phyloP scores from a whole-genome alignment of 2,113 vertebrate genomes.

The Paradisaea rubra region DNA sequence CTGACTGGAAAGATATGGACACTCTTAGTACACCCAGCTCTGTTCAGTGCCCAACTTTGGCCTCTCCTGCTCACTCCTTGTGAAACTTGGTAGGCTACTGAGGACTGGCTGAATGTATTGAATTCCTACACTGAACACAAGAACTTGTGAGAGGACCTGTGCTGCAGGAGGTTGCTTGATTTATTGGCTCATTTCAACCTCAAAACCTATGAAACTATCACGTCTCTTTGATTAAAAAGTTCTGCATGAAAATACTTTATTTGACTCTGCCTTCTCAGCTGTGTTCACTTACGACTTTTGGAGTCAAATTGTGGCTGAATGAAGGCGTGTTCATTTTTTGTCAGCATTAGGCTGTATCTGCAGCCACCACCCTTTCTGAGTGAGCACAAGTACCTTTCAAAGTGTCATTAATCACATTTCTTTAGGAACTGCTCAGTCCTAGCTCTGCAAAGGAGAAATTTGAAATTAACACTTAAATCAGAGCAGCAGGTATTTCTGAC shows the following conservation, averaged over 20 bases:
- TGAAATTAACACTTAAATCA: neutral
- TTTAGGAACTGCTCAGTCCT: neutral
- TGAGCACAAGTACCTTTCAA: neutral
- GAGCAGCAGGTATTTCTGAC: neutral
- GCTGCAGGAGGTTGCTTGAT: neutral
- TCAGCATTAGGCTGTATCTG: neutral
- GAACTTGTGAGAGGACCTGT: neutral
- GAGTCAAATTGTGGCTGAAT: neutral
- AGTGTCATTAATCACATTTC: neutral
- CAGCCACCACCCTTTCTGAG: neutral
- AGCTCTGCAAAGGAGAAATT: neutral
- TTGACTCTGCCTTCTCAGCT: neutral
- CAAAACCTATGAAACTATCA: neutral
- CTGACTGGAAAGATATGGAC: neutral
- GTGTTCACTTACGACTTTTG: neutral
- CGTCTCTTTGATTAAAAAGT: neutral
- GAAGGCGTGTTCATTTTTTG: neutral
- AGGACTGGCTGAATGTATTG: neutral
- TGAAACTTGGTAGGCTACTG: neutral
- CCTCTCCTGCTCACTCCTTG: neutral
- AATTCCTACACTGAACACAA: neutral
- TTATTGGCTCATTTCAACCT: neutral
- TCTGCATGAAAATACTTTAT: neutral
- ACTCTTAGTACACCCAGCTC: neutral
- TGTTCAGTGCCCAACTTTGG: neutral